These are phyloP conservation scores for Thelaira solivaga DNA, from an alignment of 2,888 invertebrate genomes.

Conservation along the genomic window DNA sequence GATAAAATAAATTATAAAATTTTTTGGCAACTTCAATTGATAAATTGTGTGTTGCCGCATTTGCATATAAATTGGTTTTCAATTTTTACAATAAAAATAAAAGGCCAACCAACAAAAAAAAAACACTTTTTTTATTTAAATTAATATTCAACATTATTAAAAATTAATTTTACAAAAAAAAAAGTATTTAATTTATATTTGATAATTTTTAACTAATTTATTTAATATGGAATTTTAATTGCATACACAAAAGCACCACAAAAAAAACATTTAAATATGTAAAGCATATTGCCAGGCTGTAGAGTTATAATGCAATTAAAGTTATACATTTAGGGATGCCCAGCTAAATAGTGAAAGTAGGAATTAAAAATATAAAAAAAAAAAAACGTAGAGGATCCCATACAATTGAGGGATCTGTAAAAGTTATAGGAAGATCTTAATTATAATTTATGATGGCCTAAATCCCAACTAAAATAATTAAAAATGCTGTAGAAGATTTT, in stretches of 20 bases:
- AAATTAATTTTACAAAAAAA: background rate
- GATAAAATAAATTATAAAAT: constrained; percentile 52
- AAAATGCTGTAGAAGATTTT: too few relatives aligned
- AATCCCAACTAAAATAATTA: too few relatives aligned
- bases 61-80: constrained; percentile 74
- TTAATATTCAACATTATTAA: constrained; percentile 29
- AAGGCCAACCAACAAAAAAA: background rate
- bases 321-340: background rate
- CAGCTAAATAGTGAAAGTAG: too few relatives aligned
- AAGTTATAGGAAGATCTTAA: too few relatives aligned
- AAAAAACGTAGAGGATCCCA: too few relatives aligned
- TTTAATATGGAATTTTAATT: constrained; percentile 24
- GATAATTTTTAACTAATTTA: constrained; percentile 30
- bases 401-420: too few relatives aligned
- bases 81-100: constrained; percentile 47
- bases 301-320: constrained; percentile 1
- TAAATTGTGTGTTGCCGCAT: constrained; percentile 62
- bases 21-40: constrained; percentile 55
- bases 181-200: constrained; percentile 41
- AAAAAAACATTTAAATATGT: background rate
- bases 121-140: constrained; percentile 35
- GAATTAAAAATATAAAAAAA: too few relatives aligned
- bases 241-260: background rate
- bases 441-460: too few relatives aligned
- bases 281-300: constrained; percentile 21